These are phyloP conservation scores for Virgularia gustaviana DNA, from an alignment of 92 coral and sea anemone genomes.

Conservation along the genomic window DNA sequence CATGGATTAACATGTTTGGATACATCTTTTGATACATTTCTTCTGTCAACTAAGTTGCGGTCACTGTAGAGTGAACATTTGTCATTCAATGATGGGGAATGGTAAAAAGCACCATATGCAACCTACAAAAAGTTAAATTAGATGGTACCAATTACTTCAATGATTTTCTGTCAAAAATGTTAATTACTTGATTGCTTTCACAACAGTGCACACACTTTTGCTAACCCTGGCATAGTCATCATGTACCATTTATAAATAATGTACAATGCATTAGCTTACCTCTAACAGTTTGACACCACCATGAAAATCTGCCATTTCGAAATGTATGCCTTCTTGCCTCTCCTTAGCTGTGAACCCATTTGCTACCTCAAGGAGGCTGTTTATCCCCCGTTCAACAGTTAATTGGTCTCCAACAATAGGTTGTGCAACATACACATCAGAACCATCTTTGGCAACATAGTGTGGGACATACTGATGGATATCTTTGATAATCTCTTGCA, in stretches of 20 bases:
- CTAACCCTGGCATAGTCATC: neutral
- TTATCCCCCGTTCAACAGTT: conserved; percentile 55
- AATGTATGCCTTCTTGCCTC: conserved; percentile 52
- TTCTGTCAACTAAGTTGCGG: conserved; percentile 57
- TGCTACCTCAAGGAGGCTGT: conserved; percentile 50
- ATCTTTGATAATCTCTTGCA: conserved; percentile 35
- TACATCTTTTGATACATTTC: conserved; percentile 66
- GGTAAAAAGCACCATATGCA: conserved; percentile 54
- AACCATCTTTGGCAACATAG: conserved; percentile 52
- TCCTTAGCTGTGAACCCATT: conserved; percentile 62
- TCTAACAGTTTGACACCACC: conserved; percentile 53
- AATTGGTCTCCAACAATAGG: conserved; percentile 58
- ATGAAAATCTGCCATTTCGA: conserved; percentile 60
- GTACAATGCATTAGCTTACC: conserved; percentile 26
- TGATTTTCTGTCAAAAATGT: neutral
- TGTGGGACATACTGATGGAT: conserved; percentile 53
- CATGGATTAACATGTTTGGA: conserved; percentile 63
- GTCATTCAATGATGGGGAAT: conserved; percentile 58
- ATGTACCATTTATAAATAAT: neutral
- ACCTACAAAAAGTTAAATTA: conserved; percentile 25
- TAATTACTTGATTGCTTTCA: neutral
- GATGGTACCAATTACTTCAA: neutral
- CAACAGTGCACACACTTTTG: neutral
- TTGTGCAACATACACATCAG: conserved; percentile 43
- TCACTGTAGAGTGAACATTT: conserved; percentile 70